phyloP scores from a whole-genome alignment of 1,140 invertebrate species.

The Penaeus indicus region DNA sequence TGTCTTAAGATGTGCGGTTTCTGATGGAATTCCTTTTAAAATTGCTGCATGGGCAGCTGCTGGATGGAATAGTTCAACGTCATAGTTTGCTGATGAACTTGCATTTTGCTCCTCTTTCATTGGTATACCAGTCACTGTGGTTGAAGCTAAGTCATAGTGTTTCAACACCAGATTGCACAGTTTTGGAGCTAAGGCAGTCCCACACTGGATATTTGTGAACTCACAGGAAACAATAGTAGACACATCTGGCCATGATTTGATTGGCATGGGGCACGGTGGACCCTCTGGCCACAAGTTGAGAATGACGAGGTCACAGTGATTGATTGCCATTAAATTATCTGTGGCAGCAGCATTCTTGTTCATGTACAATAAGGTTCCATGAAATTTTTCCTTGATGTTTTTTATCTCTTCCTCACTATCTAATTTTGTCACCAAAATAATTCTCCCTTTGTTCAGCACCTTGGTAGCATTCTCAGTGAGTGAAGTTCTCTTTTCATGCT shows the following conservation, averaged over 20 bases:
- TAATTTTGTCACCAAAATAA: conserved; percentile 90
- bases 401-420: conserved; percentile 86
- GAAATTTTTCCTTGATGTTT: conserved; percentile 86
- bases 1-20: conserved; percentile 72
- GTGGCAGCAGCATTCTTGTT: conserved; percentile 81
- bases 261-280: conserved; percentile 55
- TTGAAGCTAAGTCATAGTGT: conserved; percentile 94
- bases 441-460: conserved; percentile 81
- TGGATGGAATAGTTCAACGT: conserved; percentile 95
- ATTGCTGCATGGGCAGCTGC: conserved; percentile 85
- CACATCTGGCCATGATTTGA: conserved; percentile 68
- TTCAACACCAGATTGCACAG: conserved; percentile 76
- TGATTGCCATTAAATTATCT: conserved; percentile 69
- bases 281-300: conserved; percentile 67
- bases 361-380: conserved; percentile 81
- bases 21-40: conserved; percentile 71
- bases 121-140: conserved; percentile 96
- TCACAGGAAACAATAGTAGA: conserved; percentile 67
- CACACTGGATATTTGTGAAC: conserved; percentile 73
- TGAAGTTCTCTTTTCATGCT: conserved; percentile 75
- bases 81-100: conserved; percentile 96
- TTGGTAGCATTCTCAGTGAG: conserved; percentile 75
- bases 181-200: conserved; percentile 76
- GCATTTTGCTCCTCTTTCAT: conserved; percentile 99
- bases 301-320: conserved; percentile 63